A percentile compares a stretch with the other conserved stretches of the same genome.
phyloP scores from a whole-genome alignment of 2,797 vertebrate species.

The Sebastes kiyomatsui region DNA sequence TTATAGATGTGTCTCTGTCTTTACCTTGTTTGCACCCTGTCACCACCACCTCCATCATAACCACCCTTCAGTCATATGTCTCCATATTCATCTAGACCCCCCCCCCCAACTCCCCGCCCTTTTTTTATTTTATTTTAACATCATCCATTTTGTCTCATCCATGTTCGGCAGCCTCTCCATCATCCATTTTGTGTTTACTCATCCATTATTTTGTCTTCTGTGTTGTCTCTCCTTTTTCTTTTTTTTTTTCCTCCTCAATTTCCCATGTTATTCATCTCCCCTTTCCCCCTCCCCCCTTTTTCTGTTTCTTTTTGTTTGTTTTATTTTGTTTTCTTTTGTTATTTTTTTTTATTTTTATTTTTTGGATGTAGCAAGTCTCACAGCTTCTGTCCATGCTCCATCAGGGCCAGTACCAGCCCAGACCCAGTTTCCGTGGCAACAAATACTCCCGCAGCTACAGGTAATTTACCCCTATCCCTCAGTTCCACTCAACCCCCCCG shows the following conservation, averaged over 20 bases:
- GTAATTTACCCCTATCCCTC: constrained; percentile 81
- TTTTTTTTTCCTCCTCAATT: constrained; percentile 25
- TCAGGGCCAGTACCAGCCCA: constrained; percentile 98
- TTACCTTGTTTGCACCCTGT: constrained; percentile 76
- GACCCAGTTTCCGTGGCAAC: constrained; percentile 99
- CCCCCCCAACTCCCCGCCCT: not conserved
- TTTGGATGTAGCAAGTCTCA: constrained; percentile 95
- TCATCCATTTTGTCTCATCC: constrained; percentile 79
- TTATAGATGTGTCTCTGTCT: constrained; percentile 73
- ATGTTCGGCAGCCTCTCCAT: constrained; percentile 71
- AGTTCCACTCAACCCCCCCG: not conserved
- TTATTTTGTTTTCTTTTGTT: constrained; percentile 73
- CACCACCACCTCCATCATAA: constrained; percentile 53
- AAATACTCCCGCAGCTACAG: constrained; percentile 99
- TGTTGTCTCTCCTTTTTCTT: constrained; percentile 51
- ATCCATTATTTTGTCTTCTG: constrained; percentile 79
- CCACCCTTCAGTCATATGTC: constrained; percentile 65
- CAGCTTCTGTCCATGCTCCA: constrained; percentile 99
- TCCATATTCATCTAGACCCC: constrained; percentile 57
- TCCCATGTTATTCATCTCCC: constrained; percentile 72
- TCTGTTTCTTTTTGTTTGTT: constrained; percentile 62
- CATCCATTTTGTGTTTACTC: constrained; percentile 82
- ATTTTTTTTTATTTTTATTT: constrained; percentile 45
- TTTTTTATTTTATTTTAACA: constrained; percentile 56
- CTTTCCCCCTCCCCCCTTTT: constrained; percentile 3